Evolutionary conservation across 2,797 vertebrate genomes (phyloP).

Genomic region (Pagetopsis macropterus): DNA sequence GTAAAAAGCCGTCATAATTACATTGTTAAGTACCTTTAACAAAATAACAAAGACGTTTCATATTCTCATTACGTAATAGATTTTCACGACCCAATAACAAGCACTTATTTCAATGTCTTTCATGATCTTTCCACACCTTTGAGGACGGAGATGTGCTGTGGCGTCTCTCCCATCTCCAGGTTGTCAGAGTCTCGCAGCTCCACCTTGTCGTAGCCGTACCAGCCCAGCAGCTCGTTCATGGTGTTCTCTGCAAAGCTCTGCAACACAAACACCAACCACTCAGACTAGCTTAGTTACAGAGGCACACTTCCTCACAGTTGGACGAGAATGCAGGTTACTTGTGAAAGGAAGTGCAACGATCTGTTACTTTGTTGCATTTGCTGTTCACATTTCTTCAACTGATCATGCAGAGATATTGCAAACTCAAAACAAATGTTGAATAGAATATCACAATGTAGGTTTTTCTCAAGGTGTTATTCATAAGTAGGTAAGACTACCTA

Average conservation of each 20-base stretch:
- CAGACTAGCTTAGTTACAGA: neutral
- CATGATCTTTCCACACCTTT: constrained; percentile 85
- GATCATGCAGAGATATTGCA: constrained; percentile 40
- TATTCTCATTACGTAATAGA: neutral
- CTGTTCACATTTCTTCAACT: constrained; percentile 21
- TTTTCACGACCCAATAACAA: constrained; percentile 1
- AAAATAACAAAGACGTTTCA: neutral
- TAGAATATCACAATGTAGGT: neutral
- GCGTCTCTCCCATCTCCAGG: constrained; percentile 95
- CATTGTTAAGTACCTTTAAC: neutral
- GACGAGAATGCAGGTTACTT: constrained; percentile 24
- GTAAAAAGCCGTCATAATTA: constrained; percentile 1
- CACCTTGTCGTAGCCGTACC: constrained; percentile 99
- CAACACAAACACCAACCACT: constrained; percentile 74
- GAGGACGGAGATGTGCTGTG: constrained; percentile 98
- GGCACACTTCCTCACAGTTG: constrained; percentile 6
- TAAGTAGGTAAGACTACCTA: constrained; percentile 14
- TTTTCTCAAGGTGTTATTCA: constrained; percentile 16
- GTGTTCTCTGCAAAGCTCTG: constrained; percentile 99
- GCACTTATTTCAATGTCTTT: constrained; percentile 9
- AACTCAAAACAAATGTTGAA: constrained; percentile 27
- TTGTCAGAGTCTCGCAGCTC: constrained; percentile 98
- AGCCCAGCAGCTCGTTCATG: constrained; percentile 99
- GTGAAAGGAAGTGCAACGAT: constrained; percentile 24
- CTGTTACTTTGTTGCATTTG: constrained; percentile 11